Percentiles rank a stretch among this genome's conserved stretches.
Evolutionary conservation across 2,113 vertebrate species (phyloP).

Genomic region (Diadophis punctatus): DNA sequence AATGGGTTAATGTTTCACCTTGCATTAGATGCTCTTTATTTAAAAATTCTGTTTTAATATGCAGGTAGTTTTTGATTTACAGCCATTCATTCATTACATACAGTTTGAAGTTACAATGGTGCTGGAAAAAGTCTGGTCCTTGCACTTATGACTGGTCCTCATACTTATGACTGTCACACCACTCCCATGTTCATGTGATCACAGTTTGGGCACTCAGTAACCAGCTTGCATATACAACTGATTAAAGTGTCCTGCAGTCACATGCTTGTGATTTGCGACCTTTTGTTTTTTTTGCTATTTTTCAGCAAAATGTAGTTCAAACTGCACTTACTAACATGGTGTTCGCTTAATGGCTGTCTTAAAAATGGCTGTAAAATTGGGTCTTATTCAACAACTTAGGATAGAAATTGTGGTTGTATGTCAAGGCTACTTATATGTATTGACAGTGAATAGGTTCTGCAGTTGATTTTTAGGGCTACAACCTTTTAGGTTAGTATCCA

Average conservation of each 20-base stretch:
- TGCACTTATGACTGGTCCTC: not conserved
- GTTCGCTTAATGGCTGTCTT: not conserved
- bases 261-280: not conserved
- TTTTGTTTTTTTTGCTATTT: not conserved
- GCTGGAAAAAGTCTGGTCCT: not conserved
- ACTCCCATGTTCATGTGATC: not conserved
- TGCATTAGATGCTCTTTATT: not conserved
- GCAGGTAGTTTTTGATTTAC: not conserved
- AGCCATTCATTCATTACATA: not conserved
- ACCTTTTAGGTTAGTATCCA: not conserved
- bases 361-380: not conserved
- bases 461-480: not conserved
- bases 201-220: not conserved
- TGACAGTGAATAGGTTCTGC: not conserved
- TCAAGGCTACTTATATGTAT: not conserved
- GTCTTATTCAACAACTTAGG: not conserved
- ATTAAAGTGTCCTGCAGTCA: not conserved
- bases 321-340: not conserved
- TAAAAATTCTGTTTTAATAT: rapidly evolving
- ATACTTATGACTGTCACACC: not conserved
- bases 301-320: not conserved
- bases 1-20: not conserved
- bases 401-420: not conserved
- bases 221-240: not conserved
- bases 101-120: not conserved